Base-by-base conservation (phyloP, 1,140 invertebrate species). In the Glossosoma conforme region DNA sequence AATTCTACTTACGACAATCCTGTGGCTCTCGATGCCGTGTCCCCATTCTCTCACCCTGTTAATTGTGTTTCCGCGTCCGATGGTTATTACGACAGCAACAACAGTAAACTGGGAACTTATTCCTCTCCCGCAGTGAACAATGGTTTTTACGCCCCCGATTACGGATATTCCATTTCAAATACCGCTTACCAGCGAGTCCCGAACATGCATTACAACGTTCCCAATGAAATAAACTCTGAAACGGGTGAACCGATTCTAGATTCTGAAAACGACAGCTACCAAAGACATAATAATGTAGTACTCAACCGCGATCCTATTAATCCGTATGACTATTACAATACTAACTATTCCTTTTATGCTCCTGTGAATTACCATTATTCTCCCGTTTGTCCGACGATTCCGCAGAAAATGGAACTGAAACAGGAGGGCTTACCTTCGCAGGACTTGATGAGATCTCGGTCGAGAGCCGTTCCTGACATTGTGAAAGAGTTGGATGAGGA, bases 381-480 rank as follows among this genome's bases (percentile, higher is more conserved):
- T 66, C 66, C 45, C 68, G 67, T 70, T 44, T 19, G 44, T 33
- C 14, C 30, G 2, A 35, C 44, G n/a, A 32, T 58, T 10, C 6
- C 47, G 22, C 46, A 65, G 35, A 52, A 62, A 56, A 52, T 60
- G 6, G 54, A 56, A 21, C 25, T 36, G 19, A 60, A 61, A 61
- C 48, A 43, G 42, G 8, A 66, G 61, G 2, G 55, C 65, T 21
- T 56, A 22, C 40, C 42, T 5, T 62, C 5, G 59, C 63, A 69
- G 18, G 62, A 62, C 44, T 63, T 62, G 37, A 64, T 66, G 11
- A 77, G 72, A 56, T 68, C 67, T 18, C 74, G 81, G 37, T 78
- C 79, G 4, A 74, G 78, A 58, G 85, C 82, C 68, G 83, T 88
- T 30, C 83, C 84, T 1, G 78, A 84, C 63, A 85, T 89, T 64